phyloP scores from a whole-genome alignment of 2,888 invertebrate genomes.

The Cybosia mesomella region DNA sequence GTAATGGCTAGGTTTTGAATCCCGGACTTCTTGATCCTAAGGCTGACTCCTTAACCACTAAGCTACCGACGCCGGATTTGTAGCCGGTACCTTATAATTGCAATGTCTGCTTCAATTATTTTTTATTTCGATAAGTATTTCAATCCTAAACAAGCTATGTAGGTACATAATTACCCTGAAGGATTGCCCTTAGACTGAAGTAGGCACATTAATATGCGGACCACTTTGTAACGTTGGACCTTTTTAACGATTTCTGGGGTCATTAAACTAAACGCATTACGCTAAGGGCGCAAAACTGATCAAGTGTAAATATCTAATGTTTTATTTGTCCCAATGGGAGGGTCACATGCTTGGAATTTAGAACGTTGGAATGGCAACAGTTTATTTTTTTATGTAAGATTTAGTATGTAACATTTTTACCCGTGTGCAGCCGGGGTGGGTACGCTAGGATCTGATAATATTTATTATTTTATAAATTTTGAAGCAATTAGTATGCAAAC shows the following conservation, averaged over 20 bases:
- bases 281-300: constrained; percentile 77
- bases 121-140: background rate
- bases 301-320: constrained; percentile 82
- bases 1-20: no score
- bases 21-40: no score
- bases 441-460: no score
- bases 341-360: constrained; percentile 46
- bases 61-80: background rate
- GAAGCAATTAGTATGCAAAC: no score
- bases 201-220: constrained; percentile 36
- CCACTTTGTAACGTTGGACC: constrained; percentile 51
- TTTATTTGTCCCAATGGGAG: constrained; percentile 69
- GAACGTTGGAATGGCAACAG: constrained; percentile 33
- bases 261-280: constrained; percentile 82
- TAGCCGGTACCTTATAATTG: background rate
- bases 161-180: constrained; percentile 21
- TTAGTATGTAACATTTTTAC: background rate
- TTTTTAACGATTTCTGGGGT: constrained; percentile 74
- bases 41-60: no score
- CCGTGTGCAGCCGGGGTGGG: no score
- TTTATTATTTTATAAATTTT: no score
- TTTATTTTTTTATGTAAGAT: background rate
- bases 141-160: constrained; percentile 21
- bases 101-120: background rate
- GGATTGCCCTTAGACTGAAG: constrained; percentile 34